Evolutionary conservation across 2,113 vertebrate genomes (phyloP).

Genomic region (Peromyscus californicus): DNA sequence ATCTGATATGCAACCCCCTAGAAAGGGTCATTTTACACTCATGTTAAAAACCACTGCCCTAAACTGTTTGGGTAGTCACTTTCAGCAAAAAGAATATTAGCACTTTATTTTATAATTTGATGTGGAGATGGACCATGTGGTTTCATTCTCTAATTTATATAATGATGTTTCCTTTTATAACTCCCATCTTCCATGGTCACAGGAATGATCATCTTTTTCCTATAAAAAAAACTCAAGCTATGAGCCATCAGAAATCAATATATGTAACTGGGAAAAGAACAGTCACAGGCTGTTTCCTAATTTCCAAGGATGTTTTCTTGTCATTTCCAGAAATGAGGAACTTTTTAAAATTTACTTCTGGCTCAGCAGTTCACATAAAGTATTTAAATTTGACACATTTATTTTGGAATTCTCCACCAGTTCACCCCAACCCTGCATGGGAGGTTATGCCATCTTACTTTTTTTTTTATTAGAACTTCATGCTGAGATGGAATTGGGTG

Average conservation of each 20-base stretch:
- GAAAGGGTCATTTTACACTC: not conserved
- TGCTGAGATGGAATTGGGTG: not conserved
- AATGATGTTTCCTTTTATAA: not conserved
- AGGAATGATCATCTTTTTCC: not conserved
- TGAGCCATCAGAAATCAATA: not conserved
- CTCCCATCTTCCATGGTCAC: not conserved
- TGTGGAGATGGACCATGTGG: not conserved
- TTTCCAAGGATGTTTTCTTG: not conserved
- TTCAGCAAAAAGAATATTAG: not conserved
- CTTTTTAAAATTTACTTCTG: not conserved
- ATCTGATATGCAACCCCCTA: not conserved
- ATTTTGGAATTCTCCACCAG: not conserved
- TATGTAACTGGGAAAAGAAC: not conserved
- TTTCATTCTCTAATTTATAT: not conserved
- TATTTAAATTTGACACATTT: constrained; percentile 23
- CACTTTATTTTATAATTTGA: not conserved
- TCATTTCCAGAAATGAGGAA: not conserved
- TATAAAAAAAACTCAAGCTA: not conserved
- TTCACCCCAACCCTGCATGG: not conserved
- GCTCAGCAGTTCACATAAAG: not conserved
- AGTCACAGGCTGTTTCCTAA: not conserved
- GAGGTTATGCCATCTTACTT: not conserved
- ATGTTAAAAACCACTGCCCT: not conserved
- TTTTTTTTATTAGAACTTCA: not conserved
- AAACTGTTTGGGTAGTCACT: not conserved